Conservation (phyloP, 2,888 invertebrate species). For the Agrotis exclamationis region DNA sequence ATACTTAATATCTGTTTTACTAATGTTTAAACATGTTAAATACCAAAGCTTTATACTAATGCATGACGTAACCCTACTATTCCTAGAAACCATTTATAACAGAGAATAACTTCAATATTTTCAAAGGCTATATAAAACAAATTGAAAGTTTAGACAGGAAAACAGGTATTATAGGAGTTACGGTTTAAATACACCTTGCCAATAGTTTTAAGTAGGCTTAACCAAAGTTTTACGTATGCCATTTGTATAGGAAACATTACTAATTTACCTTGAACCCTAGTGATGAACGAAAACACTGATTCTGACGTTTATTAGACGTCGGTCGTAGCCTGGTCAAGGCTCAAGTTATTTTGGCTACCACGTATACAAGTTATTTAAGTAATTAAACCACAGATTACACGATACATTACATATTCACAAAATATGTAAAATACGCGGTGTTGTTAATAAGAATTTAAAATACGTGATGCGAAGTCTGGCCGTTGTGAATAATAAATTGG, state of each 20-base stretch:
- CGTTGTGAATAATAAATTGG: slow-evolving; percentile 6
- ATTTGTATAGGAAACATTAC: neutral
- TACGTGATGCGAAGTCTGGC: slow-evolving; percentile 1
- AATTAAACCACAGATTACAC: slow-evolving; percentile 45
- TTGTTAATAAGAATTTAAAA: neutral
- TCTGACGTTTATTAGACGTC: neutral
- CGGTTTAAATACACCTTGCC: slow-evolving; percentile 9
- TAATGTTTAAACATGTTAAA: no score
- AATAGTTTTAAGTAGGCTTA: slow-evolving; percentile 43
- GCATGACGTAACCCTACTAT: no score
- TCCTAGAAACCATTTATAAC: no score
- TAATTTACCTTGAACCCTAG: slow-evolving; percentile 9
- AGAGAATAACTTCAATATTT: neutral
- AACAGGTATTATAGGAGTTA: slow-evolving; percentile 22
- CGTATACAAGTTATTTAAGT: slow-evolving; percentile 18
- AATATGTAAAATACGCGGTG: slow-evolving; percentile 17
- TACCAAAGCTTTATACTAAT: no score
- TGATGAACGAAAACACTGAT: neutral
- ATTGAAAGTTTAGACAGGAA: neutral
- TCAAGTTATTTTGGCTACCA: neutral
- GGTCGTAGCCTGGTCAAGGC: no score
- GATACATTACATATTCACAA: slow-evolving; percentile 25
- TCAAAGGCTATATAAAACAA: neutral
- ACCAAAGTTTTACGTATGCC: neutral
- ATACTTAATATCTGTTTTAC: no score